Base-by-base conservation (phyloP, 2,113 vertebrate genomes). In the Saguinus midas region DNA sequence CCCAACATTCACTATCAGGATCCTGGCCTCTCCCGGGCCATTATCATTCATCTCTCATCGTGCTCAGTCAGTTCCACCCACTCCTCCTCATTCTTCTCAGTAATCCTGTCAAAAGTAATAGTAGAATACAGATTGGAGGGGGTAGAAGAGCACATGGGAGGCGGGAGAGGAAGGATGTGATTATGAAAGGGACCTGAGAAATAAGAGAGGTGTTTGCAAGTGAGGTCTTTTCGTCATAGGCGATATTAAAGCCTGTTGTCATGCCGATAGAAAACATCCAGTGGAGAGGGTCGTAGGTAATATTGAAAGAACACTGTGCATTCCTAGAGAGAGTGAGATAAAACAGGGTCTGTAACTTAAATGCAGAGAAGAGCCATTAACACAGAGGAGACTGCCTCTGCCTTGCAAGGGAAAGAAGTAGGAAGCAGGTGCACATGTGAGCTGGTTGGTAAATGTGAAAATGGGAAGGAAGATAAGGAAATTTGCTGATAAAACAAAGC, bases 21-120 rank as follows among this genome's bases (percentile, higher is more conserved):
- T 87, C 37, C 82, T 0, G 2, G 48, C 79, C 50, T 29, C 37
- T 70, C 21, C 87, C n/a, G 3, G 8, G n/a, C 45, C 73, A 25
- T 86, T 82, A 68, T 35, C 80, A 88, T 73, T 48, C 57, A 80
- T 37, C 73, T 91, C 75, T 96, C 75, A 8, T 91, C 86, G 40
- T 64, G 93, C 80, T 94, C 91, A 72, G 48, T 86, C 68, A 87
- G 0, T 96, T 85, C 92, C 97, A n/a, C 96, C 96, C 96, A 97
- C 95, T 96, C 87, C 58, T 70, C 87, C 66, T 81, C 87, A 32
- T 45, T 90, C 72, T 95, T 50, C 79, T 61, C 92, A 73, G 92
- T n/a, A 81, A 96, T 73, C 45, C 85, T 91, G 96, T 97, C 96
- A 95, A 76, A 96, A 97, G 66, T 68, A 68, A 18, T 0, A 32